Evolutionary conservation across 1,140 invertebrate species (phyloP).

Genomic region (Pygmarrhopalites habei): DNA sequence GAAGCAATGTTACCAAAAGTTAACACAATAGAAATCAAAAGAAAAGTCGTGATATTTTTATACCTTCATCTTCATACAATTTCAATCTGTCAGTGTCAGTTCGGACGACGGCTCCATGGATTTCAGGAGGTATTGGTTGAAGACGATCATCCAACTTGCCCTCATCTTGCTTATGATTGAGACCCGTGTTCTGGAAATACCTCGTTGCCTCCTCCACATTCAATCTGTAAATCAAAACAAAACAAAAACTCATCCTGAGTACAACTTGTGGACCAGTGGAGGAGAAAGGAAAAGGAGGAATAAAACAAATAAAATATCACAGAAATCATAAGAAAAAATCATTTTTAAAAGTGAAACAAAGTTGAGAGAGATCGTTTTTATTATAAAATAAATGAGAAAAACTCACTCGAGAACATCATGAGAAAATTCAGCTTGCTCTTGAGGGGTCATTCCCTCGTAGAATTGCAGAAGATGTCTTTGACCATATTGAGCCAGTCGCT

Average conservation of each 20-base stretch:
- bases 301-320: background rate
- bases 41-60: background rate
- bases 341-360: background rate
- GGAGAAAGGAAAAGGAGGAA: background rate
- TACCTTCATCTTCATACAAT: conserved; percentile 58
- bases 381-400: too few species aligned
- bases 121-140: conserved; percentile 68
- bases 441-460: conserved; percentile 63
- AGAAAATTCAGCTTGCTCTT: conserved; percentile 50
- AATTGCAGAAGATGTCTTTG: conserved; percentile 83
- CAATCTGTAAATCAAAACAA: conserved; percentile 51
- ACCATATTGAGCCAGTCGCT: conserved; percentile 7
- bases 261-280: background rate
- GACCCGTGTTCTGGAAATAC: conserved; percentile 58
- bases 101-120: conserved; percentile 60
- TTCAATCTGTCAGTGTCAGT: conserved; percentile 53
- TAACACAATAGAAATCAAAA: background rate
- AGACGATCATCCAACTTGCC: conserved; percentile 66
- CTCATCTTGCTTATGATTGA: conserved; percentile 48
- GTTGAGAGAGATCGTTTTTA: background rate
- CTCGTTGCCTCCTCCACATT: conserved; percentile 58
- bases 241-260: background rate
- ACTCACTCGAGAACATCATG: conserved; percentile 36
- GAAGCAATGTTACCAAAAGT: too few species aligned
- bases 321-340: conserved; percentile 1